Evolutionary conservation across 2,888 invertebrate genomes (phyloP).

Genomic region (Prosopocoilus inquinatus): DNA sequence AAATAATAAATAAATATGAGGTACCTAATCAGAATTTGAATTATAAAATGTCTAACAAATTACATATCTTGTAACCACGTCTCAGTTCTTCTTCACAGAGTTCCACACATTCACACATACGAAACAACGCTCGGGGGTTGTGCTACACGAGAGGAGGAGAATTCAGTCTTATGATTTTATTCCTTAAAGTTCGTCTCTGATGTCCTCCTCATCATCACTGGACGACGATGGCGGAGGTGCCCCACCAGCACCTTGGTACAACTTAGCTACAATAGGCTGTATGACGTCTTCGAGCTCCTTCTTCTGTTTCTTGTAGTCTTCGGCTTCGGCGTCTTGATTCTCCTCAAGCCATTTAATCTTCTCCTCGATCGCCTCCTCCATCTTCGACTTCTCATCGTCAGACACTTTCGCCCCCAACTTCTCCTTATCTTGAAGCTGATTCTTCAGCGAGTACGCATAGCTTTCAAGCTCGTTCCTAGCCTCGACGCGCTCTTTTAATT

Average conservation of each 20-base stretch:
- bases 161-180: constrained; percentile 43
- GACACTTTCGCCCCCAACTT: constrained; percentile 90
- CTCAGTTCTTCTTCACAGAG: neutral
- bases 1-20: constrained; percentile 30
- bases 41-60: constrained; percentile 21
- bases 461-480: constrained; percentile 96
- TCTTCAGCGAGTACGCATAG: constrained; percentile 96
- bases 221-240: constrained; percentile 69
- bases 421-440: constrained; percentile 94
- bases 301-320: constrained; percentile 92
- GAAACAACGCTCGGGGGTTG: constrained; percentile 15
- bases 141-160: constrained; percentile 8
- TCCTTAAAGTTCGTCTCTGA: constrained; percentile 80
- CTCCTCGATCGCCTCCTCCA: constrained; percentile 95
- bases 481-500: constrained; percentile 92
- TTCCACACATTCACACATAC: constrained; percentile 24
- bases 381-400: constrained; percentile 88
- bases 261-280: constrained; percentile 95
- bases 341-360: constrained; percentile 98
- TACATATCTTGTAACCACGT: neutral
- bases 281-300: constrained; percentile 93
- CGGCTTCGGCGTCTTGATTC: constrained; percentile 88
- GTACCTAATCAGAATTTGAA: constrained; percentile 30
- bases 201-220: constrained; percentile 71
- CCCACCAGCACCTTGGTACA: constrained; percentile 86